Evolutionary conservation across 2,113 vertebrate species (phyloP).

Genomic region (Gobius niger): DNA sequence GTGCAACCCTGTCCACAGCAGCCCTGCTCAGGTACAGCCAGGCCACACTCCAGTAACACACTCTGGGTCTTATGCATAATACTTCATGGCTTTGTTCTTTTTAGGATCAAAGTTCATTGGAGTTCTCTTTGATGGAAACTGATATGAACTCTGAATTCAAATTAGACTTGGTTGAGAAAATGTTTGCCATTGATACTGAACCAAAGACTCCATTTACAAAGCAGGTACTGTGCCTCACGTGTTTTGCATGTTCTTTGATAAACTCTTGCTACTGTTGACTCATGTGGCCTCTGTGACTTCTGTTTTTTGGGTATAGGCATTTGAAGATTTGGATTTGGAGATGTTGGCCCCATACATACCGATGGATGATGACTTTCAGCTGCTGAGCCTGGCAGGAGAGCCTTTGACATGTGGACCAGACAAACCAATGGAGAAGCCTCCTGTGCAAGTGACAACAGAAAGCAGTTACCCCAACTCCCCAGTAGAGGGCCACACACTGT

Average conservation of each 20-base stretch:
- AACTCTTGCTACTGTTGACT: background rate
- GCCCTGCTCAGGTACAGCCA: conserved; percentile 81
- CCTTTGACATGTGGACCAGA: conserved; percentile 70
- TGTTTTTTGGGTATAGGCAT: conserved; percentile 42
- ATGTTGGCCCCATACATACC: conserved; percentile 98
- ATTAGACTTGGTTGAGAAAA: conserved; percentile 94
- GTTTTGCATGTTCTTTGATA: background rate
- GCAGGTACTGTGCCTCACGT: conserved; percentile 77
- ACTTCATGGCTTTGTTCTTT: background rate
- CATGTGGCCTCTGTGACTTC: background rate
- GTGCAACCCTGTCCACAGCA: conserved; percentile 76
- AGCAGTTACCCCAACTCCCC: conserved; percentile 72
- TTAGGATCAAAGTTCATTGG: conserved; percentile 83
- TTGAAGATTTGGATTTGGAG: conserved; percentile 89
- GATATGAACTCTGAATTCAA: conserved; percentile 92
- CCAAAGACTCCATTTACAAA: conserved; percentile 88
- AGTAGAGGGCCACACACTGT: conserved; percentile 77
- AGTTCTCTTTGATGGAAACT: conserved; percentile 90
- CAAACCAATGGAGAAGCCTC: conserved; percentile 70
- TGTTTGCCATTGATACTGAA: conserved; percentile 95
- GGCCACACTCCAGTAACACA: background rate
- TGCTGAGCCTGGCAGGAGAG: conserved; percentile 83
- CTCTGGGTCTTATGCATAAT: background rate
- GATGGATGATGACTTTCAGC: conserved; percentile 98
- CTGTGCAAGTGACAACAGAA: conserved; percentile 68